These are phyloP conservation scores for Cerastis rubricosa DNA, from an alignment of 2,888 invertebrate genomes.

Conservation along the genomic window DNA sequence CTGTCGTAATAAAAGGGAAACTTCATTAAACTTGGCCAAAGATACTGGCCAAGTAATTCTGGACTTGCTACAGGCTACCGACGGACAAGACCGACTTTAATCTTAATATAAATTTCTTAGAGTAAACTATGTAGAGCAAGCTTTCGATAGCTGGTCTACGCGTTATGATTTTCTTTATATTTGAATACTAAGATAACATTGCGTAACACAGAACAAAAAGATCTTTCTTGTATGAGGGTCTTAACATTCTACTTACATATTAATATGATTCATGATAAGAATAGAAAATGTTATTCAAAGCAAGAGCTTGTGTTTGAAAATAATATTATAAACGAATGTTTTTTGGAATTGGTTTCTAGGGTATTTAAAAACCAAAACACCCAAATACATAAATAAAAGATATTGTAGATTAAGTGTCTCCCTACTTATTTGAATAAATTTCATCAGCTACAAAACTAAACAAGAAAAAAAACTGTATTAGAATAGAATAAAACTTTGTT, in stretches of 20 bases:
- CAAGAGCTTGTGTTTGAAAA: conserved; percentile 6
- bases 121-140: conserved; percentile 36
- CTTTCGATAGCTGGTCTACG: conserved; percentile 34
- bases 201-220: conserved; percentile 24
- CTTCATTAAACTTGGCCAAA: conserved; percentile 87
- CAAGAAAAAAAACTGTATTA: no score
- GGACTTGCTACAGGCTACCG: conserved; percentile 70
- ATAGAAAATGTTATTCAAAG: conserved; percentile 9
- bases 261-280: conserved; percentile 21
- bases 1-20: conserved; percentile 85
- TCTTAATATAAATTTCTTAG: conserved; percentile 52
- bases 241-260: conserved; percentile 28
- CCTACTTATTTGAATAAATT: neutral
- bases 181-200: conserved; percentile 14
- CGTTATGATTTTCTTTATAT: conserved; percentile 34
- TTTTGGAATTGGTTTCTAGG: neutral
- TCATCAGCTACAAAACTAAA: neutral
- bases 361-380: neutral
- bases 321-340: conserved; percentile 2
- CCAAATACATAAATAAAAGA: neutral
- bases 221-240: neutral
- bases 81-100: conserved; percentile 63
- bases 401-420: neutral
- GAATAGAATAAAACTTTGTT: no score
- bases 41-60: conserved; percentile 82